Base-by-base conservation (phyloP, 2,888 invertebrate genomes). In the Oeneis ivallda region DNA sequence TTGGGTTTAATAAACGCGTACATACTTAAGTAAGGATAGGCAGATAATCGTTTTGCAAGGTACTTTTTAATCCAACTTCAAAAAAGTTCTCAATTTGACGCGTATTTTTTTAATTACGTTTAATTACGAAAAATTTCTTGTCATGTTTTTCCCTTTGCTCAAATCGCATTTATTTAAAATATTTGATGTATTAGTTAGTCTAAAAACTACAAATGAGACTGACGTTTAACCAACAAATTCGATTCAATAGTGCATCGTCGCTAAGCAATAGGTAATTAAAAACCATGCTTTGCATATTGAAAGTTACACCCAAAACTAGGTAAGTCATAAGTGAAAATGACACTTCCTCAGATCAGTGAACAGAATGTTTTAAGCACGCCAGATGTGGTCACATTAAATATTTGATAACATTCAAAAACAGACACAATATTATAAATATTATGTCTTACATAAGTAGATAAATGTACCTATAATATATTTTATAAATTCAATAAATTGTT, bases 191-290 rank as follows among this genome's bases (percentile, higher is more conserved):
- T 26, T 26, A 49, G 63, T 69, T 67, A 64, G 69, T 69, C 69
- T 69, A 69, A 61, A 61, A 61, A 69, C 69, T 63, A 66, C 54
- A 66, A 62, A 54, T 65, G 49, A 54, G 47, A 43, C 61, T 54
- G 5, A 26, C 5, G 26, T 26, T 43, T 57, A 65, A 62, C 19
- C 62, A 65, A 60, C 43, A 65, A 50, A 65, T 56, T 53, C 17
- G 43, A 43, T 59, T 54, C 37, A 45, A 54, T 19, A 19, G 39
- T 65, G 56, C 63, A 62, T 54, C 49, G 57, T 65, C 26, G 45
- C 37, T 62, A 52, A 62, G 65, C 19, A 60, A 45, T 37, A 7
- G 4, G 9, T 41, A 41, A 43, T 0, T 56, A 60, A 65, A 68
- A 17, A 50, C 7, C 59, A 68, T 68, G 68, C 68, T 65, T 66